Evolutionary conservation across 1,140 invertebrate genomes (phyloP), one percentile per base, ranked within the genome.

Genomic region (Marisa cornuarietis): DNA sequence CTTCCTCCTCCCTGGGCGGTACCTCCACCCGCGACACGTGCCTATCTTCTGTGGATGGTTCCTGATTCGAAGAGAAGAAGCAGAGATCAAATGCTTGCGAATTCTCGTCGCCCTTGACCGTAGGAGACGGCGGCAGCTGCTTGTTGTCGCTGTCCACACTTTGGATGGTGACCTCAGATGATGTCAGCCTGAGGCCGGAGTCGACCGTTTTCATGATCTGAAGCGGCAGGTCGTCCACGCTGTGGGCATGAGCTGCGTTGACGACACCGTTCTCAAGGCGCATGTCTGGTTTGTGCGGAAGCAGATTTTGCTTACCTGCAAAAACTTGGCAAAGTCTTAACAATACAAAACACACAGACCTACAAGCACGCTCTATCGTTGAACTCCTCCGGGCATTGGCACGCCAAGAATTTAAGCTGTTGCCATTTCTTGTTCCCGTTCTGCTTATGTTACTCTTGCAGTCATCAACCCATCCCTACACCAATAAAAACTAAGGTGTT

Each of bases 51-150:
- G 26, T 10, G 10, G 31, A 6, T 3, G 75, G 63, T 42, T 66
- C 75, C 31, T 63, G 75, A 77, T 63, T 49, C 62, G 62, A 68
- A 77, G 75, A n/a, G n/a, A 42, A 68, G 31, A 63, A 77, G n/a
- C 75, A 68, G 0, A 77, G 51, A 22, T 63, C 75, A 63, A 52
- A 77, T 4, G 66, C 65, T 1, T 68, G 62, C 62, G 75, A 77
- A 0, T 63, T 20, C 26, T 18, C 24, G 20, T 0, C 18, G 0
- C 16, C 3, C 54, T 13, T 52, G 22, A 8, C 31, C 26, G 11
- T 2, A 42, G n/a, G n/a, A 42, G 31, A 42, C 31, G 31, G 31
- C 11, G 26, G 5, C 42, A 0, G 0, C 10, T 61, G 31, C 31
- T 76, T 65, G 13, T 22, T 10, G 22, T 8, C 65, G 7, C 51